phyloP scores from a whole-genome alignment of 2,797 vertebrate genomes.

The Limosa lapponica region DNA sequence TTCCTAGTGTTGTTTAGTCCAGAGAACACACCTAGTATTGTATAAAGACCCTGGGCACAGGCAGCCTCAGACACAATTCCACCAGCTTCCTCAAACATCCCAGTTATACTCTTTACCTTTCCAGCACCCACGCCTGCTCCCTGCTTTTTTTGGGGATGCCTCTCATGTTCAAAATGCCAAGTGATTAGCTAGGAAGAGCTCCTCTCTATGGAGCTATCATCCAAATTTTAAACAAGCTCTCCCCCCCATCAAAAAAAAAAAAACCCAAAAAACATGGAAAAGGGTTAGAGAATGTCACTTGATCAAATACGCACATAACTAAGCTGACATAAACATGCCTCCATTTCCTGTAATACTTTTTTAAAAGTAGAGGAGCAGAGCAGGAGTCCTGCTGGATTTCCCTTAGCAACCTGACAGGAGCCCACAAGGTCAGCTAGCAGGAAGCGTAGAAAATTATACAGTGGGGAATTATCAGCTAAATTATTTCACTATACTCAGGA shows the following conservation, averaged over 20 bases:
- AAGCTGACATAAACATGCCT: slow-evolving; percentile 74
- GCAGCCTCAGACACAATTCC: not conserved
- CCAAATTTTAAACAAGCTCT: not conserved
- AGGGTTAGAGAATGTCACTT: slow-evolving; percentile 16
- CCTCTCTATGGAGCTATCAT: slow-evolving; percentile 10
- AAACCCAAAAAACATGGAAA: not conserved
- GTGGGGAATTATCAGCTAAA: slow-evolving; percentile 86
- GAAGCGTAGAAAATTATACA: slow-evolving; percentile 84
- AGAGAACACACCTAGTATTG: not conserved
- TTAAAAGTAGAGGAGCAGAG: slow-evolving; percentile 77
- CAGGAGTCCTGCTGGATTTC: slow-evolving; percentile 82
- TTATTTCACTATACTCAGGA: slow-evolving; percentile 85
- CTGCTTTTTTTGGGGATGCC: slow-evolving; percentile 30
- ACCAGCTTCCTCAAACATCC: not conserved
- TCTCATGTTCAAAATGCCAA: slow-evolving; percentile 46
- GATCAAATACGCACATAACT: slow-evolving; percentile 69
- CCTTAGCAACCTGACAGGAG: slow-evolving; percentile 85
- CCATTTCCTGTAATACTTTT: slow-evolving; percentile 74
- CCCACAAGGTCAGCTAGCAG: slow-evolving; percentile 87
- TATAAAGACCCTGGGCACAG: not conserved
- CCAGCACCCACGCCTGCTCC: not conserved
- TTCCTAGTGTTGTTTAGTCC: not conserved
- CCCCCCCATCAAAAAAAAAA: not conserved
- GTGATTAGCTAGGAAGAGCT: slow-evolving; percentile 47
- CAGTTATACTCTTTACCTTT: not conserved